phyloP scores from a whole-genome alignment of 2,888 invertebrate genomes.

The Cerastoderma edule region DNA sequence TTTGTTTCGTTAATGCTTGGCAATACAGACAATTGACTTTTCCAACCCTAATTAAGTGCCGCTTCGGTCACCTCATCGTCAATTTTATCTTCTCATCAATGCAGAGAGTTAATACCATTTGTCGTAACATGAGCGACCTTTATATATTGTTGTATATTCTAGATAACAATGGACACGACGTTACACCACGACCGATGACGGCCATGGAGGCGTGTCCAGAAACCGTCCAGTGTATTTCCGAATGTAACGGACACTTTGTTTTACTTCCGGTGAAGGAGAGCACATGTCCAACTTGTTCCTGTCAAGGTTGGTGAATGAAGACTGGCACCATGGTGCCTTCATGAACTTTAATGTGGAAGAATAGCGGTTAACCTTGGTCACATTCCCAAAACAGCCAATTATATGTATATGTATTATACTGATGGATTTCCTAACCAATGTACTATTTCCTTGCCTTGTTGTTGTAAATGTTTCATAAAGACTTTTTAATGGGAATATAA shows the following conservation, averaged over 20 bases:
- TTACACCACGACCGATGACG: neutral
- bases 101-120: neutral
- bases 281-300: constrained; percentile 31
- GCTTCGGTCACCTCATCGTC: neutral
- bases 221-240: constrained; percentile 37
- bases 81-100: neutral
- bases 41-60: neutral
- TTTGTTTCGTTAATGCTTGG: neutral
- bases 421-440: too few relatives aligned
- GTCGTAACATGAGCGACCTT: too few relatives aligned
- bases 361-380: too few relatives aligned
- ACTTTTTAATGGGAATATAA: too few relatives aligned
- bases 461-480: too few relatives aligned
- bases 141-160: too few relatives aligned
- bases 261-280: constrained; percentile 21
- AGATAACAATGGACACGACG: neutral
- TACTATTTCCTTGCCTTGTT: too few relatives aligned
- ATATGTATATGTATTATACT: too few relatives aligned
- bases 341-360: too few relatives aligned
- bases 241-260: constrained; percentile 31
- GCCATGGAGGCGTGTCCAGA: constrained; percentile 44
- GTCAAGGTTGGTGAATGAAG: too few relatives aligned
- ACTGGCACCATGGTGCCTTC: too few relatives aligned
- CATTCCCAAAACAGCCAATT: too few relatives aligned
- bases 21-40: neutral